Conservation (phyloP, 2,113 vertebrate genomes). For the Campylomormyrus numenius region DNA sequence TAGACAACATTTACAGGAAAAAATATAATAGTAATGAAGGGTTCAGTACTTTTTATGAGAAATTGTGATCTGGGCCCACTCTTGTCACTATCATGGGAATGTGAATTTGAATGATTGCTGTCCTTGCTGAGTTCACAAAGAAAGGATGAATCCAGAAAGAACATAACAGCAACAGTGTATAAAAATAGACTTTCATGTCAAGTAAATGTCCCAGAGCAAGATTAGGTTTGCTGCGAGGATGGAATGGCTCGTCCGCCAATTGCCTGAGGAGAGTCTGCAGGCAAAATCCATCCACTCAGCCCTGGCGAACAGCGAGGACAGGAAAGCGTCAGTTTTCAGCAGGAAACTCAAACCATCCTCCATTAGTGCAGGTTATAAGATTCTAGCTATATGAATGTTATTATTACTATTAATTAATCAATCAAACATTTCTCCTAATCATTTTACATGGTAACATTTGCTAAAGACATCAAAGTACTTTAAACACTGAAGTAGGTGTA, state of each 20-base stretch:
- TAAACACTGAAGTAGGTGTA: conserved; percentile 48
- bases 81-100: background rate
- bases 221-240: conserved; percentile 69
- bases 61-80: background rate
- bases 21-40: background rate
- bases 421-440: conserved; percentile 45
- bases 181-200: conserved; percentile 68
- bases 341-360: conserved; percentile 51
- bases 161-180: conserved; percentile 36
- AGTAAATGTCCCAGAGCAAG: conserved; percentile 68
- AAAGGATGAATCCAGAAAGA: conserved; percentile 28
- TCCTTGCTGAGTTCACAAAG: conserved; percentile 12
- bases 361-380: conserved; percentile 54
- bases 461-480: conserved; percentile 52
- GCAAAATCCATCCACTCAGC: conserved; percentile 68
- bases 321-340: conserved; percentile 59
- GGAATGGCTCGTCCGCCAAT: conserved; percentile 66
- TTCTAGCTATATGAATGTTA: conserved; percentile 30
- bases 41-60: background rate
- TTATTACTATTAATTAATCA: conserved; percentile 63
- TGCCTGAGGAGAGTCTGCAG: conserved; percentile 74
- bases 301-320: conserved; percentile 58
- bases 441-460: conserved; percentile 22
- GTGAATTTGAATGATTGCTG: conserved; percentile 17
- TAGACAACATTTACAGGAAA: background rate